These are phyloP conservation scores for Teinopalpus imperialis DNA, from an alignment of 2,888 invertebrate species.

Conservation along the genomic window DNA sequence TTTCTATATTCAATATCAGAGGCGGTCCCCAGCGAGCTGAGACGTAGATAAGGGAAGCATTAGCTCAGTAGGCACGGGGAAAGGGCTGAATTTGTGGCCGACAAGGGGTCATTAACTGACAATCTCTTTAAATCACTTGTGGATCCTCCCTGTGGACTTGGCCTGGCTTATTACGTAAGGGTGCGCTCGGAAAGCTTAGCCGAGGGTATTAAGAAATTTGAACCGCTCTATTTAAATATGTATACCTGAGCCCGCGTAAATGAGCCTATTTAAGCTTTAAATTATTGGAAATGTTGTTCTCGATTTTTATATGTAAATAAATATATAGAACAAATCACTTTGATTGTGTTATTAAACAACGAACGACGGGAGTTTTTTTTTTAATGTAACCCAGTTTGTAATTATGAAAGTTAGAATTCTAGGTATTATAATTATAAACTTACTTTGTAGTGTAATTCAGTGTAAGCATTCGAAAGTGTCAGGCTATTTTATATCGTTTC, in stretches of 20 bases:
- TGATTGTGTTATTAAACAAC: too few species aligned
- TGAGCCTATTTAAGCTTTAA: conserved; percentile 1
- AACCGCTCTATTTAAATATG: conserved; percentile 39
- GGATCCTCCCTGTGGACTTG: conserved; percentile 59
- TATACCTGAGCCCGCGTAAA: conserved; percentile 13
- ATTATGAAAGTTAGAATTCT: too few species aligned
- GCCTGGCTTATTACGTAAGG: conserved; percentile 65
- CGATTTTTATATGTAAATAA: background rate
- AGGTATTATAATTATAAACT: too few species aligned
- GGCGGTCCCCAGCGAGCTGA: conserved; percentile 34
- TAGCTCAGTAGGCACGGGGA: conserved; percentile 50
- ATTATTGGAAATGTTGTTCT: background rate
- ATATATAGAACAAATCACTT: too few species aligned
- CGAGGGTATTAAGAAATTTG: conserved; percentile 66
- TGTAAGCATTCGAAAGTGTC: too few species aligned
- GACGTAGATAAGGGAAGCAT: conserved; percentile 44
- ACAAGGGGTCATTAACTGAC: conserved; percentile 69
- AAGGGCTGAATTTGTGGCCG: conserved; percentile 71
- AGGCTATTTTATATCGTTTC: too few species aligned
- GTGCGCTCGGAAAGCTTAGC: conserved; percentile 48
- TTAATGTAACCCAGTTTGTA: too few species aligned
- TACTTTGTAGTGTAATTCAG: too few species aligned
- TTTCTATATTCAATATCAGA: conserved; percentile 34
- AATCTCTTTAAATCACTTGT: conserved; percentile 78
- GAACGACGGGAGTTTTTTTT: too few species aligned